Conservation (phyloP, 2,888 invertebrate species). For the Nemoura dubitans region DNA sequence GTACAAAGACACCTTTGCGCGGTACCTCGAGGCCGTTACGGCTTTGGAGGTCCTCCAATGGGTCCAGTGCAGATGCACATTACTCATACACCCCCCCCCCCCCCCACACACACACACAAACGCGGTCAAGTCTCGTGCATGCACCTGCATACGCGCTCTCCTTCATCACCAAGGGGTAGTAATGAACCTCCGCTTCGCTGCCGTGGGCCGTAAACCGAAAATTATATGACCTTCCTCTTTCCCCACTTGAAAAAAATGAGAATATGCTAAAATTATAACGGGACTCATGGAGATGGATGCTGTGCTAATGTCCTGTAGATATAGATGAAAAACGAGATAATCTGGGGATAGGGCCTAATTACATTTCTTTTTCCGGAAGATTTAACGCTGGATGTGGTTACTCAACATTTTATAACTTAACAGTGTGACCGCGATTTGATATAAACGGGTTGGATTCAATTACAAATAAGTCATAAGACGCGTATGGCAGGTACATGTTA, state of each 20-base stretch:
- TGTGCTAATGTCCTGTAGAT: slow-evolving; percentile 16
- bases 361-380: slow-evolving; percentile 26
- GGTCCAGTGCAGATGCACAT: too few relatives aligned
- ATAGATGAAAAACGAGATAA: background rate
- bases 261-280: slow-evolving; percentile 39
- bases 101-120: background rate
- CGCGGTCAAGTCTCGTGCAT: background rate
- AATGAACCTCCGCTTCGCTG: slow-evolving; percentile 26
- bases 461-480: background rate
- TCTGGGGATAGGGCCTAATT: slow-evolving; percentile 2
- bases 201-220: slow-evolving; percentile 22
- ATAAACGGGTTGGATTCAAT: background rate
- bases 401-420: background rate
- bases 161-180: background rate
- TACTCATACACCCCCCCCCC: too few relatives aligned
- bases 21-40: too few relatives aligned
- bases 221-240: slow-evolving; percentile 32
- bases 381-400: background rate
- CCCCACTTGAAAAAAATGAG: background rate
- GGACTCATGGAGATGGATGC: slow-evolving; percentile 26
- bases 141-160: background rate
- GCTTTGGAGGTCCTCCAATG: too few relatives aligned
- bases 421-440: background rate
- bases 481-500: too few relatives aligned
- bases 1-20: too few relatives aligned